Base-by-base conservation (phyloP, 2,888 invertebrate species). In the Alcis repandata region DNA sequence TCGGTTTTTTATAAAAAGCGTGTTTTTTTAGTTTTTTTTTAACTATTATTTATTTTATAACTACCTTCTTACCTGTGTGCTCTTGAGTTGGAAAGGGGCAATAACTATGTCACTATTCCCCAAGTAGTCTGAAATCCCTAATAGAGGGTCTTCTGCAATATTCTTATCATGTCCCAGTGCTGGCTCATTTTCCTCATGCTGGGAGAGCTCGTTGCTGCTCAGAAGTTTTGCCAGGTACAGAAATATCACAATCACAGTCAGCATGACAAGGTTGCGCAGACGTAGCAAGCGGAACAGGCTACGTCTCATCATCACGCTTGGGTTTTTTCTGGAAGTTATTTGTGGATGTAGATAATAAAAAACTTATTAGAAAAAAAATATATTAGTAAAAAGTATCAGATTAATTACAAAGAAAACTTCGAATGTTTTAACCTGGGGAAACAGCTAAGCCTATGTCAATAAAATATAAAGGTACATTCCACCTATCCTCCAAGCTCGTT, bases 241-340 rank as follows among this genome's bases (percentile, higher is more conserved):
- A 9, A 88, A 43, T 15, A 86, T 78, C 0, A 90, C 70, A 27
- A 89, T 63, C 11, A 86, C n/a, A 1, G 87, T 87, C 9, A 90
- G 48, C n/a, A 80, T 67, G 1, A 87, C 13, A 1, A 92, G 80
- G 65, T 88, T 90, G 0, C 90, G 81, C 1, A 88, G 48, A 63
- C 86, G 81, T 10, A 91, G 65, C 3, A 89, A 67, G n/a, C 91
- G 84, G 27, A 79, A 62, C 11, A 83, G 51, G 56, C 80, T 77
- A 1, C 90, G 78, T 61, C 88, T 76, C 65, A 88, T 76, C 7
- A 32, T 45, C 45, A 56, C 38, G 3, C 15, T n/a, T 40, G 10
- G 8, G 20, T 20, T 20, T 43, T 45, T 11, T 20, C 45, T 45
- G 36, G 1, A 36, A 36, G 1, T 36, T 11, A 7, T 11, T 6